These are phyloP conservation scores for Chironomus tepperi DNA, from an alignment of 1,140 invertebrate species.

Conservation along the genomic window DNA sequence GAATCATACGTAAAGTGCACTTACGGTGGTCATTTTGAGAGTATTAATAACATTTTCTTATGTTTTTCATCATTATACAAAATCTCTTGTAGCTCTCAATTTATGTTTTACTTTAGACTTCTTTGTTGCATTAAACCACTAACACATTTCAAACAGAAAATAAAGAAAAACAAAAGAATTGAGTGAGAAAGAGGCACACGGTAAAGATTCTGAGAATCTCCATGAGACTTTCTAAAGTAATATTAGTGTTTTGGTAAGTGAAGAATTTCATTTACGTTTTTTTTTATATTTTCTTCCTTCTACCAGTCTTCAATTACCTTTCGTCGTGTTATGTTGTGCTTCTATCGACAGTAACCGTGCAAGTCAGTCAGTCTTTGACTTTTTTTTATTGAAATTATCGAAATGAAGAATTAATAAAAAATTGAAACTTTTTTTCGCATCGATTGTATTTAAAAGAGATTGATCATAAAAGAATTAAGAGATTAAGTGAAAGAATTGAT, in stretches of 20 bases:
- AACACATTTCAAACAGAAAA: not conserved
- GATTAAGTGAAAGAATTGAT: not conserved
- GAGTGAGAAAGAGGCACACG: not conserved
- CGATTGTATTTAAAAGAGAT: not conserved
- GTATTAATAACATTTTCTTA: too few relatives aligned
- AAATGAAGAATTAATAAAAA: not conserved
- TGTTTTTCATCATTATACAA: too few relatives aligned
- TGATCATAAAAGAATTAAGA: not conserved
- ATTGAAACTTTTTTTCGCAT: not conserved
- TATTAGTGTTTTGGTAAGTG: not conserved
- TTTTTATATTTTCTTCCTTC: not conserved
- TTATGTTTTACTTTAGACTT: not conserved
- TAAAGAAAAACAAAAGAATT: not conserved
- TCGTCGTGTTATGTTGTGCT: conserved; percentile 10
- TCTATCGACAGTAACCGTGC: not conserved
- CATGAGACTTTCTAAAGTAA: conserved; percentile 17
- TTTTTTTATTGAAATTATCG: not conserved
- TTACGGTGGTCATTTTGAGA: too few relatives aligned
- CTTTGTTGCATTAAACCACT: not conserved
- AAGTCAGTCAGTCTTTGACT: not conserved
- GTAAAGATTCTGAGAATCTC: conserved; percentile 10
- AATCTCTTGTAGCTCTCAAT: conserved; percentile 12
- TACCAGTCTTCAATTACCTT: conserved; percentile 11
- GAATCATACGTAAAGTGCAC: too few relatives aligned
- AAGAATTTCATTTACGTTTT: not conserved